Evolutionary conservation across 1,140 invertebrate species (phyloP).

Genomic region (Cheumatopsyche charites): DNA sequence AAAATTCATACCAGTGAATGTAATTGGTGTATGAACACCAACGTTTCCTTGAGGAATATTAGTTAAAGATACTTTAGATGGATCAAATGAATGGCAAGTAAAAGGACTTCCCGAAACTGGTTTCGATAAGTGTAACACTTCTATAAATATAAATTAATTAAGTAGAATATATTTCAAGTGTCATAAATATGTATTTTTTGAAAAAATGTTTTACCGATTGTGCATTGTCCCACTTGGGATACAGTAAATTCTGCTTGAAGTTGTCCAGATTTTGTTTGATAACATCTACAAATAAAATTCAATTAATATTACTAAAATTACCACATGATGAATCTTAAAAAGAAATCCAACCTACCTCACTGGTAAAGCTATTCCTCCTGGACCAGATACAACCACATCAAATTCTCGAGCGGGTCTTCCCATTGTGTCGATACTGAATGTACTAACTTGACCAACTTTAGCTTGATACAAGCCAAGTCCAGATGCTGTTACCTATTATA

Average conservation of each 20-base stretch:
- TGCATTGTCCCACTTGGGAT: conserved; percentile 71
- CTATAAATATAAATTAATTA: conserved; percentile 52
- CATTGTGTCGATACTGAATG: conserved; percentile 88
- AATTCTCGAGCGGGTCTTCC: conserved; percentile 86
- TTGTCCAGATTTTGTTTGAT: conserved; percentile 93
- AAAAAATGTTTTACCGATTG: conserved; percentile 62
- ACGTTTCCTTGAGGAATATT: conserved; percentile 79
- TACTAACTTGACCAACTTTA: conserved; percentile 76
- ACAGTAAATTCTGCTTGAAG: conserved; percentile 92
- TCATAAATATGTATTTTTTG: not conserved
- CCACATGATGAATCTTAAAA: too few species aligned
- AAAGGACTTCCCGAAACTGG: conserved; percentile 95
- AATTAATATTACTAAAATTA: conserved; percentile 1
- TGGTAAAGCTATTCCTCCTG: conserved; percentile 87
- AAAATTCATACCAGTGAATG: conserved; percentile 71
- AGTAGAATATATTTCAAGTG: conserved; percentile 1
- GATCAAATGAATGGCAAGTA: conserved; percentile 93
- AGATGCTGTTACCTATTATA: conserved; percentile 71
- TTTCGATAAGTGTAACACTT: conserved; percentile 91
- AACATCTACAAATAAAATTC: conserved; percentile 67
- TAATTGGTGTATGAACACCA: conserved; percentile 82
- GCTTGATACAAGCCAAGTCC: conserved; percentile 85
- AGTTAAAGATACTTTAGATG: conserved; percentile 75
- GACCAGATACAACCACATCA: conserved; percentile 88
- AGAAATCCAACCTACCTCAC: conserved; percentile 66